Percentiles rank a stretch among this genome's conserved stretches.
Conservation (phyloP, 2,113 vertebrate genomes). For the Pituophis catenifer region DNA sequence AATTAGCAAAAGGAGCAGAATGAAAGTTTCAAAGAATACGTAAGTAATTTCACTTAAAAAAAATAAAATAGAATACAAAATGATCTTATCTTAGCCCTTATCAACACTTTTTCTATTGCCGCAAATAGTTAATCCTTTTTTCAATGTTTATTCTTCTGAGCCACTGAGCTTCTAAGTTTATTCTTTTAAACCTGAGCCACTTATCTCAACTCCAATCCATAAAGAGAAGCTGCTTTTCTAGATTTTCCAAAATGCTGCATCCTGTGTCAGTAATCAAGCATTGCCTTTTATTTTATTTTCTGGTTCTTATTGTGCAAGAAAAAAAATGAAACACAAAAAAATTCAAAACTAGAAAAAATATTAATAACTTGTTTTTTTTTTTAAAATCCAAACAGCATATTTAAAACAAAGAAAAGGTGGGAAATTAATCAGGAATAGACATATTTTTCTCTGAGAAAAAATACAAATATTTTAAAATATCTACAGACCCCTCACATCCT, state of each 20-base stretch:
- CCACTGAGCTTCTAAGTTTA: not conserved
- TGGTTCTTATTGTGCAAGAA: not conserved
- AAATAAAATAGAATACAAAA: not conserved
- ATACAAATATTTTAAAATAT: not conserved
- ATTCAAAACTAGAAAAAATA: not conserved
- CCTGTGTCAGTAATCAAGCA: not conserved
- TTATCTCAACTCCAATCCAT: not conserved
- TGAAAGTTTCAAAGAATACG: not conserved
- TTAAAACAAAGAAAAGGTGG: not conserved
- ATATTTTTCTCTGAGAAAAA: not conserved
- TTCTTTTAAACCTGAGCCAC: not conserved
- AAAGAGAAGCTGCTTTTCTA: not conserved
- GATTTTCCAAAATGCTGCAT: not conserved
- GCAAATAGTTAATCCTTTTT: not conserved
- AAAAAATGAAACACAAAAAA: not conserved
- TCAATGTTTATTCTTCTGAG: not conserved
- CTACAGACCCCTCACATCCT: too few species aligned
- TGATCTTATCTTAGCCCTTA: not conserved
- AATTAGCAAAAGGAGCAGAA: not conserved
- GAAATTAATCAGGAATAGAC: not conserved
- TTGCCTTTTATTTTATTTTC: not conserved
- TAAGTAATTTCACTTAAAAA: not conserved
- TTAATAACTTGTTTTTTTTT: not conserved
- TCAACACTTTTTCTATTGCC: not conserved
- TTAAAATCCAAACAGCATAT: not conserved